Percentiles rank a stretch among this genome's conserved stretches.
Evolutionary conservation across 2,113 vertebrate species (phyloP).

Genomic region (Romanogobio albipinnatus): DNA sequence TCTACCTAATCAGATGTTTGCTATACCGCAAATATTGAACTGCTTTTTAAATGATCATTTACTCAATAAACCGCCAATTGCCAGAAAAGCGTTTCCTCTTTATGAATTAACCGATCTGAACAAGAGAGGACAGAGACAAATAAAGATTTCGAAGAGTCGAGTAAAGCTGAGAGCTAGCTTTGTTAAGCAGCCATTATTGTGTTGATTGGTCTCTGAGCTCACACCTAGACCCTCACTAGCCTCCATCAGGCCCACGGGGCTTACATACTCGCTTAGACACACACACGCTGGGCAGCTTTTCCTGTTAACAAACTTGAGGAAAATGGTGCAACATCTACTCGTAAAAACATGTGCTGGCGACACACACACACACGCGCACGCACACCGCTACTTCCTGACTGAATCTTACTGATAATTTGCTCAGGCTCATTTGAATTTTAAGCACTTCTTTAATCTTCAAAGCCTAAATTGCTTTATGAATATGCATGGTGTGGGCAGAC

Average conservation of each 20-base stretch:
- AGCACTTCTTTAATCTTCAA: constrained; percentile 99
- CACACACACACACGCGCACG: constrained; percentile 43
- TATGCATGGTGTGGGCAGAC: constrained; percentile 99
- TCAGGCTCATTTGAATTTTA: constrained; percentile 99
- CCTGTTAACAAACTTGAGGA: constrained; percentile 52
- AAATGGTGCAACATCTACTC: constrained; percentile 49
- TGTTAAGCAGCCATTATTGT: constrained; percentile 32
- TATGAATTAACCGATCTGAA: constrained; percentile 13
- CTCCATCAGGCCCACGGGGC: not conserved
- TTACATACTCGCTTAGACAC: not conserved
- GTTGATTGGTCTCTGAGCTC: constrained; percentile 37
- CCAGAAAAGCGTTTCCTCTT: not conserved
- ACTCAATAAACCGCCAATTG: not conserved
- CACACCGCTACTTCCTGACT: constrained; percentile 86
- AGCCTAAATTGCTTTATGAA: constrained; percentile 99
- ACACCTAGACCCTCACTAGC: constrained; percentile 36
- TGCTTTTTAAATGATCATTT: constrained; percentile 32
- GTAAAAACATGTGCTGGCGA: constrained; percentile 22
- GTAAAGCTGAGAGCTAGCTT: constrained; percentile 36
- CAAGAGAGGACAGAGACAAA: not conserved
- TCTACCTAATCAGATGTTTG: not conserved
- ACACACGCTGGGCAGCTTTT: constrained; percentile 25
- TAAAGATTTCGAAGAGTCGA: constrained; percentile 16
- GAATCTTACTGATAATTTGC: constrained; percentile 99
- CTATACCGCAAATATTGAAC: constrained; percentile 34